Percentiles rank a stretch among this genome's conserved stretches.
These are phyloP conservation scores for Semotilus atromaculatus DNA, from an alignment of 2,797 vertebrate species.

Conservation along the genomic window DNA sequence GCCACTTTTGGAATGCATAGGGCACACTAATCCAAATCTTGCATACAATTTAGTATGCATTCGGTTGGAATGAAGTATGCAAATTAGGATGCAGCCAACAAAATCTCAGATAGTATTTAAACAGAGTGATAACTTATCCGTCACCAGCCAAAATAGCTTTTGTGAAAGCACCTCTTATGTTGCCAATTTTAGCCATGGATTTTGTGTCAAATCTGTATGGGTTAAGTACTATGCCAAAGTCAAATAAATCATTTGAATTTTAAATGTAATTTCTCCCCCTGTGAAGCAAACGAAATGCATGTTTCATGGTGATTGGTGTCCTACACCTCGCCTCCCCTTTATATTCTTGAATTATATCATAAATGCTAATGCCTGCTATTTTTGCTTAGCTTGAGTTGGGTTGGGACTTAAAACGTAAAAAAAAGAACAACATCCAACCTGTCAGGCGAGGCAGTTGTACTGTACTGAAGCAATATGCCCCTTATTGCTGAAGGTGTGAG, in stretches of 20 bases:
- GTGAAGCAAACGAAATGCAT: background rate
- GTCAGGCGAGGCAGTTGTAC: slow-evolving; percentile 36
- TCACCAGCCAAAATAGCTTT: slow-evolving; percentile 12
- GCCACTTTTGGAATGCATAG: background rate
- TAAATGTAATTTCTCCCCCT: slow-evolving; percentile 32
- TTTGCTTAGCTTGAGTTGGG: background rate
- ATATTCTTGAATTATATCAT: slow-evolving; percentile 71
- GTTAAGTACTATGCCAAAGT: background rate
- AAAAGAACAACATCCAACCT: background rate
- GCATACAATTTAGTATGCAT: background rate
- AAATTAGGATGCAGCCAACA: background rate
- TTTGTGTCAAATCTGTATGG: slow-evolving; percentile 12
- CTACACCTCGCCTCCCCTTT: slow-evolving; percentile 44
- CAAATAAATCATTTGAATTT: slow-evolving; percentile 44
- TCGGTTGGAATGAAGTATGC: background rate
- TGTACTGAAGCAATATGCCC: slow-evolving; percentile 55
- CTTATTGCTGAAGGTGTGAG: slow-evolving; percentile 42
- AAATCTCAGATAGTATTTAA: slow-evolving; percentile 14
- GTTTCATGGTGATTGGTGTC: slow-evolving; percentile 5
- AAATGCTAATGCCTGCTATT: slow-evolving; percentile 33
- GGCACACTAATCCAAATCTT: background rate
- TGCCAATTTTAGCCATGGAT: background rate
- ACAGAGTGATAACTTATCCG: background rate
- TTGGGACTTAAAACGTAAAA: slow-evolving; percentile 3
- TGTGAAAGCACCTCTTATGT: background rate